Conservation (phyloP, 2,888 invertebrate genomes). For the Minunthozetes semirufus region DNA sequence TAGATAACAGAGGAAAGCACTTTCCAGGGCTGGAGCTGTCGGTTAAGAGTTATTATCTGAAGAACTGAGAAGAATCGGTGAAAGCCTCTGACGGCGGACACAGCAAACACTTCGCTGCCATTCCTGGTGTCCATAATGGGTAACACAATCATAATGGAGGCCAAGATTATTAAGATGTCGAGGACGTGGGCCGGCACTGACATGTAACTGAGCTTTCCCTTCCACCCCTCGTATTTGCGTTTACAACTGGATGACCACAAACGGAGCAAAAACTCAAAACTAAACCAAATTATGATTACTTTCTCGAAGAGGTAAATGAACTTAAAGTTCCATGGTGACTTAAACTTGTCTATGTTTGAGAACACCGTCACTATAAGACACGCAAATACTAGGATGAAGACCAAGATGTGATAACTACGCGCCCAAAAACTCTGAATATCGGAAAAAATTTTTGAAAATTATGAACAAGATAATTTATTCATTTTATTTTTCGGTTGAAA, state of each 20-base stretch:
- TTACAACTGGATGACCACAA: conserved; percentile 30
- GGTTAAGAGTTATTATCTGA: conserved; percentile 26
- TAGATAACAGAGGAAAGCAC: conserved; percentile 33
- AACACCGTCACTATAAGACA: conserved; percentile 29
- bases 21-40: conserved; percentile 35
- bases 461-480: too few relatives aligned
- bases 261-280: conserved; percentile 24
- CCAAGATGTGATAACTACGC: conserved; percentile 32
- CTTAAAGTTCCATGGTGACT: conserved; percentile 10
- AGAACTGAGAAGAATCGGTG: conserved; percentile 34
- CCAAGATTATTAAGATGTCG: conserved; percentile 28
- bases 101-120: conserved; percentile 36
- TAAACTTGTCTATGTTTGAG: conserved; percentile 18
- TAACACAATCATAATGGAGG: conserved; percentile 24
- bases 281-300: conserved; percentile 29
- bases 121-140: conserved; percentile 12
- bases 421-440: conserved; percentile 11
- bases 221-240: conserved; percentile 28
- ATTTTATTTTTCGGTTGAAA: too few relatives aligned
- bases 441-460: too few relatives aligned
- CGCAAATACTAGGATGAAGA: conserved; percentile 27
- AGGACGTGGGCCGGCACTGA: conserved; percentile 23
- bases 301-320: conserved; percentile 30
- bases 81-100: conserved; percentile 33
- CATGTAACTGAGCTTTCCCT: conserved; percentile 24